Evolutionary conservation across 2,113 vertebrate species (phyloP).

Genomic region (Kryptolebias marmoratus): DNA sequence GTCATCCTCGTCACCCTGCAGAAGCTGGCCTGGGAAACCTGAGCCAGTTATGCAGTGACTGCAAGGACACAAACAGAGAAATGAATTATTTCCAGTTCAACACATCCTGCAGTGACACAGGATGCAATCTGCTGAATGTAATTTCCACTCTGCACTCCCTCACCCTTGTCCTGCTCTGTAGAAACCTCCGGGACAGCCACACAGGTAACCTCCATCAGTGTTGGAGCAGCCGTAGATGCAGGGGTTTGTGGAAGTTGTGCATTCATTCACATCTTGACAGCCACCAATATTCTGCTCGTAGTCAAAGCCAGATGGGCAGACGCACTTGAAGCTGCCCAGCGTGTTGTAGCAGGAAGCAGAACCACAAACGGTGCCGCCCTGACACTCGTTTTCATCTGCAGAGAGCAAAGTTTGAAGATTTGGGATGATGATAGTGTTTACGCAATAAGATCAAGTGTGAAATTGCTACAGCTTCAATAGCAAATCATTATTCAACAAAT

Average conservation of each 20-base stretch:
- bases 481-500: no score
- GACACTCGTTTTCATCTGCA: slow-evolving; percentile 93
- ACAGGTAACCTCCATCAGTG: slow-evolving; percentile 91
- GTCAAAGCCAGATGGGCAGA: slow-evolving; percentile 94
- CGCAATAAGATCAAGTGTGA: no score
- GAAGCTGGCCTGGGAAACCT: slow-evolving; percentile 81
- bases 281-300: slow-evolving; percentile 84
- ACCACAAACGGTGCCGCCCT: slow-evolving; percentile 82
- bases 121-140: not conserved
- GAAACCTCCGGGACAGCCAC: slow-evolving; percentile 91
- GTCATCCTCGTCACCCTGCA: slow-evolving; percentile 82
- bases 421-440: no score
- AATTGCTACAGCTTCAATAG: no score
- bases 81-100: not conserved
- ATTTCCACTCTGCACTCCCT: slow-evolving; percentile 53
- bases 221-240: slow-evolving; percentile 94
- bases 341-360: slow-evolving; percentile 96
- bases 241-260: slow-evolving; percentile 79
- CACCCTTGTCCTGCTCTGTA: slow-evolving; percentile 94
- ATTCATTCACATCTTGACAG: slow-evolving; percentile 95
- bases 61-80: slow-evolving; percentile 8
- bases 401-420: not conserved
- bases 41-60: slow-evolving; percentile 90
- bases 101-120: not conserved
- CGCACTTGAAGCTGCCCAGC: slow-evolving; percentile 91